Conservation (phyloP, 2,888 invertebrate genomes). For the Apocheima hispidaria region DNA sequence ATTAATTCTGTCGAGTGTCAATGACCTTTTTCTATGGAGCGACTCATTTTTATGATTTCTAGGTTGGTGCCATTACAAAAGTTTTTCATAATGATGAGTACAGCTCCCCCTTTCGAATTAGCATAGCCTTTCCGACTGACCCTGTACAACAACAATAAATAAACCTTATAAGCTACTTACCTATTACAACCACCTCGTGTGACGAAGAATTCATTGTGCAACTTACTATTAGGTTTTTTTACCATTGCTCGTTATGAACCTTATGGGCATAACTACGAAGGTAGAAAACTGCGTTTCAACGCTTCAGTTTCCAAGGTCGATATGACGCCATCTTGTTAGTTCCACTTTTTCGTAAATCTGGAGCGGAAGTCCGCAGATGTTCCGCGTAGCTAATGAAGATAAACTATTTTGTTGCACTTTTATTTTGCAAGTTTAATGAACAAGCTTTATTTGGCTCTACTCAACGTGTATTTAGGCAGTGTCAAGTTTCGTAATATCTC, state of each 20-base stretch:
- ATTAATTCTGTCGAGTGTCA: background rate
- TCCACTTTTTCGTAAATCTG: conserved; percentile 67
- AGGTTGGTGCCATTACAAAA: background rate
- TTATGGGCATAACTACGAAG: conserved; percentile 5
- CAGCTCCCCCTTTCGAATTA: background rate
- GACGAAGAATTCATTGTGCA: conserved; percentile 61
- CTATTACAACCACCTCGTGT: conserved; percentile 57
- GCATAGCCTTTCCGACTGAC: conserved; percentile 1
- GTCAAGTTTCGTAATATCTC: too few relatives aligned
- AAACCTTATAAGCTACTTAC: conserved; percentile 9
- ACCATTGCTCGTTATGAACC: conserved; percentile 12
- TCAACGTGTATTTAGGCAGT: too few relatives aligned
- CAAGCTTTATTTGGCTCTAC: too few relatives aligned
- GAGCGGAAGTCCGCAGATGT: conserved; percentile 62
- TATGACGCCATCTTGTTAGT: conserved; percentile 60
- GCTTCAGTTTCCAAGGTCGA: conserved; percentile 47
- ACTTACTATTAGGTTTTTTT: conserved; percentile 10
- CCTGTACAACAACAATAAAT: conserved; percentile 28
- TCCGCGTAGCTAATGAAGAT: conserved; percentile 41
- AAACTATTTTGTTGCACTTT: conserved; percentile 46
- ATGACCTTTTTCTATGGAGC: too few relatives aligned
- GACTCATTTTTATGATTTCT: background rate
- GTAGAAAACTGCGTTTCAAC: background rate
- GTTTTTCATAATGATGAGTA: background rate
- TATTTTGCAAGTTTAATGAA: conserved; percentile 38